Conservation (phyloP, 1,140 invertebrate species). For the Agraylea sexmaculata region DNA sequence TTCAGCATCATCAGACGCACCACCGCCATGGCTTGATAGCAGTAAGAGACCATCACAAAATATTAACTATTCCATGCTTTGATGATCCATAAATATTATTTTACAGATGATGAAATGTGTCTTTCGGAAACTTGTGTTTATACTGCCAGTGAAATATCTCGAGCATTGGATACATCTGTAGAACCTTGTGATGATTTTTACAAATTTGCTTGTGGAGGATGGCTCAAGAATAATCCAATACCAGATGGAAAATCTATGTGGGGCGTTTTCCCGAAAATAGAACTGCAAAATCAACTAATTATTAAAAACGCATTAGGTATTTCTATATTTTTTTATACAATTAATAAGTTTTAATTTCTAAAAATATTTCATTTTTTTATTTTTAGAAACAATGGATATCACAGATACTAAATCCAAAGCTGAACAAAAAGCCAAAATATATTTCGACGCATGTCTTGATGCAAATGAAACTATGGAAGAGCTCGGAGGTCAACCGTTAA, state of each 20-base stretch:
- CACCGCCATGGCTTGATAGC: too few relatives aligned
- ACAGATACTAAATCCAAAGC: conserved; percentile 58
- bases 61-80: too few relatives aligned
- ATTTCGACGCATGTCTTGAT: conserved; percentile 90
- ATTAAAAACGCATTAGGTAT: conserved; percentile 81
- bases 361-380: conserved; percentile 10
- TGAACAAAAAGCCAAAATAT: conserved; percentile 79
- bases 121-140: conserved; percentile 74
- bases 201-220: conserved; percentile 84
- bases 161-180: conserved; percentile 64
- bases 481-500: conserved; percentile 67
- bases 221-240: conserved; percentile 84
- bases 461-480: conserved; percentile 81
- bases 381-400: conserved; percentile 23
- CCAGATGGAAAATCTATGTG: conserved; percentile 86
- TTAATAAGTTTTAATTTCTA: conserved; percentile 4
- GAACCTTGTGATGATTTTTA: conserved; percentile 95
- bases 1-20: conserved; percentile 18
- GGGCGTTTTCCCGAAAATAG: conserved; percentile 90
- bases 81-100: too few relatives aligned
- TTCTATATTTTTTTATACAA: too few relatives aligned
- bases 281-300: conserved; percentile 85
- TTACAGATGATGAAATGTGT: conserved; percentile 42
- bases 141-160: conserved; percentile 72
- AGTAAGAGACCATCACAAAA: too few relatives aligned